phyloP scores from a whole-genome alignment of 2,888 invertebrate species.

The Cheilosia urbana region DNA sequence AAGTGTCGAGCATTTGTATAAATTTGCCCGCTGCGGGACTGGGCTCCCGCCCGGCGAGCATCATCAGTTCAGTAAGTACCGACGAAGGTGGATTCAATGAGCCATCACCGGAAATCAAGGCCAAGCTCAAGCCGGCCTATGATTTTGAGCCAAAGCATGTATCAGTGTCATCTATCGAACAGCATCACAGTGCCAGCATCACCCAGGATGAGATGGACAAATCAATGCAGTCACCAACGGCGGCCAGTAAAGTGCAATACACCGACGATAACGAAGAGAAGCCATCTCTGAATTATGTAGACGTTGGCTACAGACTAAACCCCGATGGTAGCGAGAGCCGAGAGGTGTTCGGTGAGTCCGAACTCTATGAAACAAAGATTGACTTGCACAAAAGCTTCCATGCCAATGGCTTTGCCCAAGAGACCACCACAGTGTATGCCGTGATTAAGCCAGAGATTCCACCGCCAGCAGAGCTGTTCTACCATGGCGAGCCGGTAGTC shows the following conservation, averaged over 20 bases:
- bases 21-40: conserved; percentile 87
- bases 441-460: conserved; percentile 82
- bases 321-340: conserved; percentile 83
- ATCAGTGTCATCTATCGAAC: conserved; percentile 37
- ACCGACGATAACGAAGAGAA: conserved; percentile 76
- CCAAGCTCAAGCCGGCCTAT: conserved; percentile 84
- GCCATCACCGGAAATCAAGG: conserved; percentile 89
- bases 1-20: conserved; percentile 86
- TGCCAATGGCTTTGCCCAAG: conserved; percentile 81
- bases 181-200: conserved; percentile 39
- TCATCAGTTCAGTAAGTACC: conserved; percentile 87
- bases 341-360: conserved; percentile 83
- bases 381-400: conserved; percentile 83
- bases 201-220: conserved; percentile 48
- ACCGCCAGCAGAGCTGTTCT: conserved; percentile 78
- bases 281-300: conserved; percentile 82
- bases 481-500: conserved; percentile 74
- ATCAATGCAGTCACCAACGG: conserved; percentile 25
- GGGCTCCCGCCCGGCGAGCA: conserved; percentile 87
- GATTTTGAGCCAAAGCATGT: conserved; percentile 77
- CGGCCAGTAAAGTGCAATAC: conserved; percentile 43
- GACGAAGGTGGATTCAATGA: conserved; percentile 90
- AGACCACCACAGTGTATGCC: conserved; percentile 83
- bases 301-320: conserved; percentile 83
- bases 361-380: conserved; percentile 82